These are phyloP conservation scores for Crotalus viridis DNA, from an alignment of 2,113 vertebrate genomes.

Conservation along the genomic window DNA sequence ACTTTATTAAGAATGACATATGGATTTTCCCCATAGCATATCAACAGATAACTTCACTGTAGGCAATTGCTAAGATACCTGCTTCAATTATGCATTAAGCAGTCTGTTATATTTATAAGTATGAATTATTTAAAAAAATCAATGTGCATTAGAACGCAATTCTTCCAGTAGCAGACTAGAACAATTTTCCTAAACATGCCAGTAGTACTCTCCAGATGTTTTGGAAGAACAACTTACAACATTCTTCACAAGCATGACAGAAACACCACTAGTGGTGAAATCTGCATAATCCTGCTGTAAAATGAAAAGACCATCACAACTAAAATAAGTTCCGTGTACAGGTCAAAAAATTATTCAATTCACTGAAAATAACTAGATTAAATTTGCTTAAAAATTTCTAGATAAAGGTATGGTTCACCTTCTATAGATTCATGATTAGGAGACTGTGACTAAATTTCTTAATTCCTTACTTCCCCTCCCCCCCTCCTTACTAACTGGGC, in stretches of 20 bases:
- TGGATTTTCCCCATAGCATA: not conserved
- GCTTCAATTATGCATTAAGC: not conserved
- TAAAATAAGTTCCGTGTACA: not conserved
- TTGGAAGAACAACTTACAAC: not conserved
- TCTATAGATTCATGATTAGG: not conserved
- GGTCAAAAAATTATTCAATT: not conserved
- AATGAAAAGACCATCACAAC: not conserved
- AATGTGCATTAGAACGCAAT: not conserved
- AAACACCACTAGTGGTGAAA: not conserved
- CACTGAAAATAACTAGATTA: not conserved
- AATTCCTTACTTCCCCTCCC: not conserved
- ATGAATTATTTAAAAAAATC: not conserved
- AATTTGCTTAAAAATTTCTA: not conserved
- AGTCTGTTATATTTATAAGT: not conserved
- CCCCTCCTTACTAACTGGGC: not conserved
- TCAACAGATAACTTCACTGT: not conserved
- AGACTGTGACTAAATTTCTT: not conserved
- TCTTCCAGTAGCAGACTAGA: not conserved
- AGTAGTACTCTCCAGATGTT: not conserved
- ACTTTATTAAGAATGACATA: not conserved
- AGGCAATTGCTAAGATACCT: not conserved
- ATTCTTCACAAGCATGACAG: not conserved
- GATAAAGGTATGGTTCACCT: not conserved
- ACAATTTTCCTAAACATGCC: not conserved
- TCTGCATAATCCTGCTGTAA: not conserved